Base-by-base conservation (phyloP, 2,888 invertebrate genomes). In the Tipula confusa region DNA sequence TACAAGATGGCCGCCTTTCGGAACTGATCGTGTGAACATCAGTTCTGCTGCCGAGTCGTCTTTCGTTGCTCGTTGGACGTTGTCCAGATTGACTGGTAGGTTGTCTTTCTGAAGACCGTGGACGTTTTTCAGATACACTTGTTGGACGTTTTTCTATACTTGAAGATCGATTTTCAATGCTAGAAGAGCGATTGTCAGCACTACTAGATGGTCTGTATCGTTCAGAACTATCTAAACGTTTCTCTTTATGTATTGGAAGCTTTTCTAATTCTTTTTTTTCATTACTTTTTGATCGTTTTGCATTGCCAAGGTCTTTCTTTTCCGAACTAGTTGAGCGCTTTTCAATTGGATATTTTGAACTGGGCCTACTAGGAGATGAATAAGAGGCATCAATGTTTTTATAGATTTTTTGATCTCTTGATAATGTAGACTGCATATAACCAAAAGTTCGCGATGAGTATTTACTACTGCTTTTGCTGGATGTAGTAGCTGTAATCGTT, bases 391-490 rank as follows among this genome's bases (percentile, higher is more conserved):
- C 85, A 28, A 43, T 83, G 18, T 82, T 82, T 83, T 85, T 89
- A 11, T 90, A 91, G 79, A 91, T 89, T 87, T 92, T 92, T 87
- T 92, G 89, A 86, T 91, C 91, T 85, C 92, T 88, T 0, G 92
- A 92, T 79, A 92, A 86, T 29, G 93, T 93, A 0, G 92, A 92
- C 85, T 91, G 91, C 92, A 92, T 92, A 85, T 92, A 93, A 79
- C 92, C 91, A 86, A 90, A 90, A 28, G 88, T 86, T 83, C 87
- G 85, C 29, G 83, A 86, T 80, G 88, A 88, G 84, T 86, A 86
- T 86, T 88, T 88, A 81, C 85, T 87, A 3, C 85, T 0, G 29
- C 43, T 83, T 24, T 82, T 83, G 38, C 64, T 79, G 9, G 43
- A 83, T 38, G 83, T 24, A 7, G 64, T 82, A 3, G 83, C 29